These are phyloP conservation scores for Caenorhabditis sp. DNA, from an alignment of 2,888 invertebrate genomes.

Conservation along the genomic window DNA sequence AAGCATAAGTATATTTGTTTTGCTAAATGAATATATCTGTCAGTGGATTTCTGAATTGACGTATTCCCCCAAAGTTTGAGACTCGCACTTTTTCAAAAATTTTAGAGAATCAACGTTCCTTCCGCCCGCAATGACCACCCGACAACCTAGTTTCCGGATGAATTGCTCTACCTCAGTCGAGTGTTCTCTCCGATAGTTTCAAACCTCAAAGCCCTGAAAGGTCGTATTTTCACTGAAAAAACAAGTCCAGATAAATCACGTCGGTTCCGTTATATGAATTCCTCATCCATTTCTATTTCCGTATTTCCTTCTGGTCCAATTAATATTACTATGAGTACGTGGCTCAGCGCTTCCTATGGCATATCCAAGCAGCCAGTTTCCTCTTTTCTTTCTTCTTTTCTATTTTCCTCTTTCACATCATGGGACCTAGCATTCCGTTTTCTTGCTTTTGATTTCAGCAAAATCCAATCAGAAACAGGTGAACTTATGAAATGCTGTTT, in stretches of 20 bases:
- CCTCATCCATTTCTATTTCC: conserved; percentile 28
- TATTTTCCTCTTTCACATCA: conserved; percentile 23
- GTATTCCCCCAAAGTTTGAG: too few relatives aligned
- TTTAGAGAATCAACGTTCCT: conserved; percentile 3
- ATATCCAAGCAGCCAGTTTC: conserved; percentile 24
- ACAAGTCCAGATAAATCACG: conserved; percentile 3
- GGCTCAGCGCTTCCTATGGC: conserved; percentile 37
- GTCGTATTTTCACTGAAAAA: not conserved
- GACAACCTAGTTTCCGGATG: conserved; percentile 10
- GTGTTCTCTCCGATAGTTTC: conserved; percentile 14
- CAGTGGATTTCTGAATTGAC: not conserved
- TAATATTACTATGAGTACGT: conserved; percentile 37
- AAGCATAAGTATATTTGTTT: too few relatives aligned
- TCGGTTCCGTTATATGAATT: not conserved
- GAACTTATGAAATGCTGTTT: conserved; percentile 39
- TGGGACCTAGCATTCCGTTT: conserved; percentile 7
- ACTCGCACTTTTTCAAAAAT: not conserved
- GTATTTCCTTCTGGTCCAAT: conserved; percentile 13
- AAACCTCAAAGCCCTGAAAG: not conserved
- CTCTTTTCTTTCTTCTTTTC: conserved; percentile 2
- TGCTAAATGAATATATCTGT: too few relatives aligned
- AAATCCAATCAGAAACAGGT: conserved; percentile 52
- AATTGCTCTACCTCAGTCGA: not conserved
- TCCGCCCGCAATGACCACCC: conserved; percentile 2
- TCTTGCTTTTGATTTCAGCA: conserved; percentile 2